A percentile compares a stretch with the other conserved stretches of the same genome.
Evolutionary conservation across 1,140 invertebrate genomes (phyloP).

Genomic region (Atta colombica): DNA sequence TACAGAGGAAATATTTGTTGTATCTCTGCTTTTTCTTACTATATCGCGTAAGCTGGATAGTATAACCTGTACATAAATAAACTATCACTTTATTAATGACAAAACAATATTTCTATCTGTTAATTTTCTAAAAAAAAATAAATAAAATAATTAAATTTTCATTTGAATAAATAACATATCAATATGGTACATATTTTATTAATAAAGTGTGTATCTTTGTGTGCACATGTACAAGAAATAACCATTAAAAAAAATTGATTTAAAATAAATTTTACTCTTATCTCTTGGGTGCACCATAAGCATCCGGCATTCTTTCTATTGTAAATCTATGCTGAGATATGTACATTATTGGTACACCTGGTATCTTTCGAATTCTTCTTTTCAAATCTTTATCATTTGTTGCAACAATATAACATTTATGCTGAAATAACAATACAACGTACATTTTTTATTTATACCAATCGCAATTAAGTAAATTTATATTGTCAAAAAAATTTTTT

Average conservation of each 20-base stretch:
- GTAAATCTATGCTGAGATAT: constrained; percentile 97
- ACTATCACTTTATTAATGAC: background rate
- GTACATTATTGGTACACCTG: constrained; percentile 99
- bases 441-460: constrained; percentile 18
- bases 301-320: constrained; percentile 99
- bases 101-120: no score
- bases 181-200: background rate
- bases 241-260: background rate
- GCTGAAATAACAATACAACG: constrained; percentile 88
- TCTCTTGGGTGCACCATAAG: constrained; percentile 95
- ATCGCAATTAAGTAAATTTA: constrained; percentile 10
- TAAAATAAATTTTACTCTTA: constrained; percentile 71
- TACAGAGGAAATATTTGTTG: constrained; percentile 61
- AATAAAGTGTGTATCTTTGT: constrained; percentile 11
- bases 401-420: constrained; percentile 99
- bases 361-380: constrained; percentile 98
- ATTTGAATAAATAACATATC: background rate
- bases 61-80: background rate
- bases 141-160: background rate
- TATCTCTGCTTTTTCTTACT: constrained; percentile 27
- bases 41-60: background rate
- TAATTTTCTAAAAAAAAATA: no score
- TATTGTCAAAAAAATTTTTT: background rate
- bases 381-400: constrained; percentile 99
- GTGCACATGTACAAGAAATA: constrained; percentile 31